Conservation (phyloP, 2,797 vertebrate genomes). For the Apogon talboti region DNA sequence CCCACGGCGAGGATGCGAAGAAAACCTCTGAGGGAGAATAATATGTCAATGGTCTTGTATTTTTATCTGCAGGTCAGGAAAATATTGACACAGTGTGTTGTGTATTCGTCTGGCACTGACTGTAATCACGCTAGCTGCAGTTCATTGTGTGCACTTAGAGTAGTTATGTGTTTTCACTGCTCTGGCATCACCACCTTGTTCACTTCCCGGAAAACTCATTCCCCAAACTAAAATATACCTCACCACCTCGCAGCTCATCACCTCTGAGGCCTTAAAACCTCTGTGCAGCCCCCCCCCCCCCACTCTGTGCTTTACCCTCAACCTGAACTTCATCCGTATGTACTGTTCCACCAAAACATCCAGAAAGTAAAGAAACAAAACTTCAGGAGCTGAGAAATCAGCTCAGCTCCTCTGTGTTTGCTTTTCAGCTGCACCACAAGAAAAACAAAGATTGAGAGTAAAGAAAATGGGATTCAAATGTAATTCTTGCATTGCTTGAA, state of each 20-base stretch:
- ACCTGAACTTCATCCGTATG: slow-evolving; percentile 11
- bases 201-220: slow-evolving; percentile 10
- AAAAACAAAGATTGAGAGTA: not conserved
- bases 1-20: slow-evolving; percentile 8
- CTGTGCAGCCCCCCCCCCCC: slow-evolving; percentile 24
- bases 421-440: slow-evolving; percentile 5
- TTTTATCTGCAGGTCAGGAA: slow-evolving; percentile 46
- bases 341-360: slow-evolving; percentile 1
- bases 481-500: not conserved
- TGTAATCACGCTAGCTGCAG: slow-evolving; percentile 65
- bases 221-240: slow-evolving; percentile 49
- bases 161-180: slow-evolving; percentile 57
- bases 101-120: slow-evolving; percentile 66
- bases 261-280: slow-evolving; percentile 74
- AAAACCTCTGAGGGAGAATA: not conserved
- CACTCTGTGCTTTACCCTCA: slow-evolving; percentile 4
- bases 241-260: slow-evolving; percentile 57
- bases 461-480: not conserved
- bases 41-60: slow-evolving; percentile 24
- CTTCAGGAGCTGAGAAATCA: not conserved
- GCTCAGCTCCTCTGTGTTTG: not conserved
- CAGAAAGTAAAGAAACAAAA: not conserved
- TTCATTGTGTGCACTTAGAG: slow-evolving; percentile 60
- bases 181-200: slow-evolving; percentile 30
- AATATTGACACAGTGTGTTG: slow-evolving; percentile 40